Evolutionary conservation across 2,113 vertebrate species (phyloP).

Genomic region (Ceuthmochares aereus): DNA sequence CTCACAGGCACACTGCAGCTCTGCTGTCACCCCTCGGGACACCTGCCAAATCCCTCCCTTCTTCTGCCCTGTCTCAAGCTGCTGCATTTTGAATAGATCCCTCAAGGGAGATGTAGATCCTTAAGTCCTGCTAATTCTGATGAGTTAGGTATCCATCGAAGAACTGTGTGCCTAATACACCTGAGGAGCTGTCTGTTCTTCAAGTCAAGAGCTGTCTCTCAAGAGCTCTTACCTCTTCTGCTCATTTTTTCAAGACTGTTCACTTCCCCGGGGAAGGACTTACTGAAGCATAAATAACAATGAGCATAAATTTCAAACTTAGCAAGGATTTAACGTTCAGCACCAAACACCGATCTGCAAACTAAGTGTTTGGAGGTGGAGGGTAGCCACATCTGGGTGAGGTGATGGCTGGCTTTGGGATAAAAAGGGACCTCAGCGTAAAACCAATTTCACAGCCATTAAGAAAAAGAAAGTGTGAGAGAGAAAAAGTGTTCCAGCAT

Average conservation of each 20-base stretch:
- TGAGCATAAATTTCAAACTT: not conserved
- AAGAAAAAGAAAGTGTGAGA: not conserved
- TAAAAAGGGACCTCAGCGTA: not conserved
- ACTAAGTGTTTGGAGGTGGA: not conserved
- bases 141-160: not conserved
- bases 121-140: not conserved
- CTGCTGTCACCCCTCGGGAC: not conserved
- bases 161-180: not conserved
- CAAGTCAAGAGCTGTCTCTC: not conserved
- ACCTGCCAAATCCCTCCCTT: not conserved
- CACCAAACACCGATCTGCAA: not conserved
- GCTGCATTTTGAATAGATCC: not conserved
- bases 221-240: not conserved
- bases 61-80: not conserved
- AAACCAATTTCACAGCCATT: not conserved
- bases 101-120: not conserved
- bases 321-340: not conserved
- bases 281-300: not conserved
- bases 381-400: not conserved
- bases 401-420: not conserved
- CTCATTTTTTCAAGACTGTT: not conserved
- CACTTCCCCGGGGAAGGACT: not conserved
- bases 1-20: not conserved
- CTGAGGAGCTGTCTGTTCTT: not conserved
- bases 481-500: accelerated